phyloP scores from a whole-genome alignment of 2,113 vertebrate species.

The Myodes glareolus region DNA sequence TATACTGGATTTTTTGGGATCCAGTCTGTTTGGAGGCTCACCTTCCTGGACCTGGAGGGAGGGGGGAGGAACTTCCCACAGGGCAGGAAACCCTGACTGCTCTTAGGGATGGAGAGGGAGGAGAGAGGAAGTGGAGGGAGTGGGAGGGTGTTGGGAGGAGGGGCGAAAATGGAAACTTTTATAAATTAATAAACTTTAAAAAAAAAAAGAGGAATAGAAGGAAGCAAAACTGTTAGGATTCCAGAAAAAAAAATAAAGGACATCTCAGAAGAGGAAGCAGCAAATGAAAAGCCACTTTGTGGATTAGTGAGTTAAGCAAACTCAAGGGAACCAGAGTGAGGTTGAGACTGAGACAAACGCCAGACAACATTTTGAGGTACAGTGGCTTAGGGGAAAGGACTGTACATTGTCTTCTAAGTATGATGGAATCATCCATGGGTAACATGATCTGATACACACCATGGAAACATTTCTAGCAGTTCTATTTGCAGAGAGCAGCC shows the following conservation, averaged over 20 bases:
- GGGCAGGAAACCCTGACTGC: no score
- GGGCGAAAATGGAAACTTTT: no score
- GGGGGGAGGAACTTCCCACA: no score
- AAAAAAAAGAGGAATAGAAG: no score
- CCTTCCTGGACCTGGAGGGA: no score
- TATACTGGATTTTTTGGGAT: no score
- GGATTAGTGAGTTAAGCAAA: not conserved
- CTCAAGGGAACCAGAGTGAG: not conserved
- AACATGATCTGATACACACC: not conserved
- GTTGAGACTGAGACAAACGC: accelerated
- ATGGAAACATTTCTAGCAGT: slow-evolving; percentile 5
- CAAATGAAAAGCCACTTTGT: not conserved
- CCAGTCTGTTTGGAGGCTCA: no score
- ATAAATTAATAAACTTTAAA: no score
- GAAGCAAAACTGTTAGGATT: not conserved
- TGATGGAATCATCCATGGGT: not conserved
- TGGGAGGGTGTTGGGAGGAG: no score
- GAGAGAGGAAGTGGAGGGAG: no score
- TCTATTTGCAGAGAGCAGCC: not conserved
- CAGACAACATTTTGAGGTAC: not conserved
- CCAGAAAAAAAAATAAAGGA: not conserved
- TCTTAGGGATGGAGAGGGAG: no score
- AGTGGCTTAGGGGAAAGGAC: not conserved
- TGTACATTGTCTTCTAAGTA: not conserved
- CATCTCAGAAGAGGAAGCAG: not conserved